Evolutionary conservation across 2,888 invertebrate species (phyloP).

Genomic region (Chaetoderma sp.): DNA sequence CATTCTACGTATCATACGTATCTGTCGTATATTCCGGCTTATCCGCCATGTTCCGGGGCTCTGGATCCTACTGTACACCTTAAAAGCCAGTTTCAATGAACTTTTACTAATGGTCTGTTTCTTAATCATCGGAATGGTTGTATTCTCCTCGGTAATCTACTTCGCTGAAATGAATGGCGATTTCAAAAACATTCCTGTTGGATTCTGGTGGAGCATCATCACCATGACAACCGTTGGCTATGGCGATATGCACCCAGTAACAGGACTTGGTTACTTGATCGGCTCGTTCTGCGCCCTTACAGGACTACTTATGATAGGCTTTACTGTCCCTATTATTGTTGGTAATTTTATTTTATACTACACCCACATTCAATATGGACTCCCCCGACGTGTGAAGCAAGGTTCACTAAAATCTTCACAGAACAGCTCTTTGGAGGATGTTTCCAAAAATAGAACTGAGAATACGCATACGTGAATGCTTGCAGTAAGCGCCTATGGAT

Average conservation of each 20-base stretch:
- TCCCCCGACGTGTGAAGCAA: too few species aligned
- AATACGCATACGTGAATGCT: neutral
- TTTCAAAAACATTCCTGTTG: constrained; percentile 64
- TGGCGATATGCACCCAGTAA: constrained; percentile 62
- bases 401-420: too few species aligned
- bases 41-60: constrained; percentile 63
- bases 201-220: constrained; percentile 66
- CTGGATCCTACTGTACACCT: constrained; percentile 63
- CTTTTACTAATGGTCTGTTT: constrained; percentile 64
- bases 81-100: constrained; percentile 66
- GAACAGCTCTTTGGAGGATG: neutral
- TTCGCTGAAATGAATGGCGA: constrained; percentile 56
- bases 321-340: constrained; percentile 66
- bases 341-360: constrained; percentile 67
- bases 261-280: constrained; percentile 58
- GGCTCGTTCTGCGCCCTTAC: constrained; percentile 62
- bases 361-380: constrained; percentile 62
- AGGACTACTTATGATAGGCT: constrained; percentile 63
- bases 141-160: constrained; percentile 65
- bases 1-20: constrained; percentile 58
- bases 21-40: constrained; percentile 62
- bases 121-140: constrained; percentile 64
- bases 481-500: too few species aligned
- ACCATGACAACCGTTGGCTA: constrained; percentile 68
- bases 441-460: neutral